Conservation (phyloP, 2,113 vertebrate genomes). For the Prunella himalayana region DNA sequence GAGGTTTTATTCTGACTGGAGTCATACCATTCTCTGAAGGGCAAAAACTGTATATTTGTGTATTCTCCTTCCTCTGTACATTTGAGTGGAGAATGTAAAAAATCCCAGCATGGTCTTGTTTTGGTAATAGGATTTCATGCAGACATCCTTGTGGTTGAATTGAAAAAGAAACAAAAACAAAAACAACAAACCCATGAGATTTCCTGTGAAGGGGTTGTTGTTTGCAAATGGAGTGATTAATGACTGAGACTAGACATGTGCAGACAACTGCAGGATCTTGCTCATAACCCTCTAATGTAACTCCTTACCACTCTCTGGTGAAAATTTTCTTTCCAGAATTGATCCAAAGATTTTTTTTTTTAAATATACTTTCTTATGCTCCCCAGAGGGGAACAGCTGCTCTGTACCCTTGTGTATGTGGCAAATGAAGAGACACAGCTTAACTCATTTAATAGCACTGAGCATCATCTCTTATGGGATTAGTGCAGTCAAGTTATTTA, state of each 20-base stretch:
- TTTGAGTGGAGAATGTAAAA: neutral
- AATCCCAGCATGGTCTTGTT: neutral
- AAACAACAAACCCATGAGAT: neutral
- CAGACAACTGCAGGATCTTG: neutral
- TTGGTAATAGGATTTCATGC: neutral
- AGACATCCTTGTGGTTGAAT: neutral
- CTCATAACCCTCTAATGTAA: neutral
- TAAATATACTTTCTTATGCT: neutral
- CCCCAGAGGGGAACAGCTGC: neutral
- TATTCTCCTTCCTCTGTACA: neutral
- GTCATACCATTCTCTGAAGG: neutral
- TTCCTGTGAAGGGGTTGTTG: neutral
- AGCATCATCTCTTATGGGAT: neutral
- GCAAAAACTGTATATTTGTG: neutral
- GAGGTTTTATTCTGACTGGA: neutral
- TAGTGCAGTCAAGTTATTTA: neutral
- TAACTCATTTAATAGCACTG: neutral
- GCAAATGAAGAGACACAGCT: neutral
- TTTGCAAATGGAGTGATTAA: neutral
- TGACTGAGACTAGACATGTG: neutral
- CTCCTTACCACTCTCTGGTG: neutral
- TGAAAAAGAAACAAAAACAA: neutral
- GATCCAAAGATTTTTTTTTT: neutral
- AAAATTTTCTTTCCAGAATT: neutral
- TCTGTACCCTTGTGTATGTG: neutral